Conservation (phyloP, 2,113 vertebrate species). For the Rhinoptilus africanus region DNA sequence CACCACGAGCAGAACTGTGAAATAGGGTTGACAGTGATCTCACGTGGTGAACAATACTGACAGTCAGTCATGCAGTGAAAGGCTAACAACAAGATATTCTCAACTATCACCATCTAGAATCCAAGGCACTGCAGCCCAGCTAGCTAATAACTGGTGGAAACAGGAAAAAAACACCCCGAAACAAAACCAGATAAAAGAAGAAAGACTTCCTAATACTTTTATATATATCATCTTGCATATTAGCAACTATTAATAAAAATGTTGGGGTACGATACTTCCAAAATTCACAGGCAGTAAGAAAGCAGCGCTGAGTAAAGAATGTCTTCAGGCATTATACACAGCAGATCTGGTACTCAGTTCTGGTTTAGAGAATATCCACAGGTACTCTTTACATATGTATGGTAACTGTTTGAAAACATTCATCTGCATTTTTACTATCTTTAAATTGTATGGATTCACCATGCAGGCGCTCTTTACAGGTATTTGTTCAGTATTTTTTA, state of each 20-base stretch:
- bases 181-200: background rate
- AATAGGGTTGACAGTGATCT: background rate
- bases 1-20: background rate
- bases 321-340: background rate
- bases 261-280: background rate
- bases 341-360: background rate
- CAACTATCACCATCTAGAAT: background rate
- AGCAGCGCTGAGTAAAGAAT: background rate
- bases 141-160: background rate
- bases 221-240: background rate
- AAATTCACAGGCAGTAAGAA: background rate
- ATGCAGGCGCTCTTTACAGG: background rate
- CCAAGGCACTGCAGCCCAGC: background rate
- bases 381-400: background rate
- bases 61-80: background rate
- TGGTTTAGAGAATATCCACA: background rate
- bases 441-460: background rate
- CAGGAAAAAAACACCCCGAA: background rate
- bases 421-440: fast-evolving
- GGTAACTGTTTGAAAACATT: background rate
- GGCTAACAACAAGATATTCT: background rate
- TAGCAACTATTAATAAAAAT: background rate
- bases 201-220: background rate
- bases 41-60: background rate
- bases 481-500: background rate